A percentile compares a stretch with the other conserved stretches of the same genome.
Conservation (phyloP, 1,140 invertebrate genomes). For the Pseudomyrmex concolor region DNA sequence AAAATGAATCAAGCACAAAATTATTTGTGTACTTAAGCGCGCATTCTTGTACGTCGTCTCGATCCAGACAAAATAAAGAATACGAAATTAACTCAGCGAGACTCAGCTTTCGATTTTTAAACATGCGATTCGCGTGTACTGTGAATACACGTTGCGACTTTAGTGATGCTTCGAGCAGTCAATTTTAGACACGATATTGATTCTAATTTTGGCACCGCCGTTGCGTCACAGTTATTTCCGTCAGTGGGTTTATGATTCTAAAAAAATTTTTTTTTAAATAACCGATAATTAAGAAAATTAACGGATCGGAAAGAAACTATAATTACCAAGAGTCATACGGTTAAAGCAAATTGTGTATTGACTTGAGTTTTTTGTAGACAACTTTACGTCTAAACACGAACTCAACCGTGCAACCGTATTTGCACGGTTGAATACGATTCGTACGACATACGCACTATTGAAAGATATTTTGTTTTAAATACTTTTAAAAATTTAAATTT, state of each 20-base stretch:
- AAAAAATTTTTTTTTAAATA: constrained; percentile 29
- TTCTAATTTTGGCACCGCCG: constrained; percentile 64
- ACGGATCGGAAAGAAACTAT: not conserved
- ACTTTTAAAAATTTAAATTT: too few relatives aligned
- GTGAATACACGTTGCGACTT: not conserved
- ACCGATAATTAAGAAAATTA: not conserved
- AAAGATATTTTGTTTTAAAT: too few relatives aligned
- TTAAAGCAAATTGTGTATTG: not conserved
- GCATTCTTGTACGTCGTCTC: not conserved
- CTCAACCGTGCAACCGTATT: not conserved
- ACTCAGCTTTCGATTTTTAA: not conserved
- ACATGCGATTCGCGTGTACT: constrained; percentile 10
- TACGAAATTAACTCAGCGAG: constrained; percentile 32
- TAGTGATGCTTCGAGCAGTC: constrained; percentile 41
- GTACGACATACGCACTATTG: not conserved
- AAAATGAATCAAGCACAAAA: not conserved
- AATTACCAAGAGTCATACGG: not conserved
- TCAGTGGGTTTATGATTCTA: constrained; percentile 26
- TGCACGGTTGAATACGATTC: too few relatives aligned
- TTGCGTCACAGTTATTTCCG: constrained; percentile 57
- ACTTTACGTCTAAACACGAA: constrained; percentile 22
- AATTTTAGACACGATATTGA: constrained; percentile 68
- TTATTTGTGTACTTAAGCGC: not conserved
- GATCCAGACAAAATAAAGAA: constrained; percentile 22
- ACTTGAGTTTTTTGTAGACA: not conserved